Evolutionary conservation across 2,888 invertebrate species (phyloP).

Genomic region (Tinea trinotella): DNA sequence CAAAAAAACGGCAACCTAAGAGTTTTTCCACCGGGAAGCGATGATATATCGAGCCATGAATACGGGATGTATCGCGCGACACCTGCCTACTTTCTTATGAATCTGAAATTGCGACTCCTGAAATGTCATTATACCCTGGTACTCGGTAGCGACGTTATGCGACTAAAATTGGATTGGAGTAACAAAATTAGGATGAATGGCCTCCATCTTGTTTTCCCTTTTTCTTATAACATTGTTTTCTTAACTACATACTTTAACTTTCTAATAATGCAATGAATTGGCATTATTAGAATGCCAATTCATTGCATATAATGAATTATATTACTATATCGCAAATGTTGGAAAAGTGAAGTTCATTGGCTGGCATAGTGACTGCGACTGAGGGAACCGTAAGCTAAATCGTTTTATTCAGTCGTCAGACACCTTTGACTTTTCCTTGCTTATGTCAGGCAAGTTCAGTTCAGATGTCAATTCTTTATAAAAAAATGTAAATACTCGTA

Average conservation of each 20-base stretch:
- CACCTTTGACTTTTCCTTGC: too few species aligned
- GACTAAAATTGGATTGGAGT: constrained; percentile 1
- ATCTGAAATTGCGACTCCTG: constrained; percentile 53
- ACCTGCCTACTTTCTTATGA: constrained; percentile 62
- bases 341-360: too few species aligned
- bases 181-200: not conserved
- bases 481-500: too few species aligned
- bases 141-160: constrained; percentile 19
- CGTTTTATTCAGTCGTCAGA: too few species aligned
- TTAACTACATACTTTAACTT: not conserved
- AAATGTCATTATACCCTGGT: constrained; percentile 46
- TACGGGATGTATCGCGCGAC: constrained; percentile 61
- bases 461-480: too few species aligned
- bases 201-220: not conserved
- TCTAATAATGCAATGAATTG: not conserved
- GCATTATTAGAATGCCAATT: too few species aligned
- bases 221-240: not conserved
- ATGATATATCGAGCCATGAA: constrained; percentile 70
- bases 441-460: too few species aligned
- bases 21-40: constrained; percentile 31
- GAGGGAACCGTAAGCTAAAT: too few species aligned
- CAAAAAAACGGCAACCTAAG: constrained; percentile 25
- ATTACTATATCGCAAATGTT: too few species aligned
- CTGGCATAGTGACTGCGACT: too few species aligned
- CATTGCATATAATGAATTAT: too few species aligned